A percentile compares a stretch with the other conserved stretches of the same genome.
phyloP scores from a whole-genome alignment of 2,888 invertebrate genomes.

The Parochlus steinenii region DNA sequence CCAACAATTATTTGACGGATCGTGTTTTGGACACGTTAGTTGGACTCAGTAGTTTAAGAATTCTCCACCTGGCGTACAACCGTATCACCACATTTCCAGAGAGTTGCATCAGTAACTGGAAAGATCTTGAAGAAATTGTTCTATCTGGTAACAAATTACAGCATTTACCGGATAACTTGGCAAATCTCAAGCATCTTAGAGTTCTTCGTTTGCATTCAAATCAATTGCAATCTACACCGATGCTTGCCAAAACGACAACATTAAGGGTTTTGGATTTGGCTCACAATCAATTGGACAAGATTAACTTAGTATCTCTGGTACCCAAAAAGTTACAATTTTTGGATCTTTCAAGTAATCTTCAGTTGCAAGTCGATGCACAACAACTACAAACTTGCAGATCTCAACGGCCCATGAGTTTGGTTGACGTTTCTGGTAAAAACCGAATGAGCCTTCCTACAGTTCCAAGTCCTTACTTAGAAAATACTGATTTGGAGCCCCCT shows the following conservation, averaged over 20 bases:
- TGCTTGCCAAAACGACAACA: conserved; percentile 54
- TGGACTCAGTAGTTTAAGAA: conserved; percentile 44
- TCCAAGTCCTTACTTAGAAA: conserved; percentile 33
- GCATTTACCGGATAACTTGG: conserved; percentile 58
- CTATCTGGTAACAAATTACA: conserved; percentile 66
- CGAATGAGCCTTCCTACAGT: conserved; percentile 44
- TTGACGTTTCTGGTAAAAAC: conserved; percentile 72
- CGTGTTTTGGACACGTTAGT: conserved; percentile 47
- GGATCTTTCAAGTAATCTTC: conserved; percentile 68
- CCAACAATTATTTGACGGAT: conserved; percentile 61
- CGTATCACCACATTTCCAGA: conserved; percentile 56
- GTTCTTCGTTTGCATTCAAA: conserved; percentile 72
- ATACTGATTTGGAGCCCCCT: conserved; percentile 44
- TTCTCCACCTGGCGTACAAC: conserved; percentile 64
- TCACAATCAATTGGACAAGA: conserved; percentile 66
- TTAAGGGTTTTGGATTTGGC: conserved; percentile 69
- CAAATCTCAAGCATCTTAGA: conserved; percentile 49
- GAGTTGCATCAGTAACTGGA: conserved; percentile 57
- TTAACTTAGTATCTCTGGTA: conserved; percentile 57
- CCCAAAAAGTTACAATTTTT: conserved; percentile 70
- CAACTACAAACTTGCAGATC: conserved; percentile 66
- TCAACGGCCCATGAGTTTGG: conserved; percentile 62
- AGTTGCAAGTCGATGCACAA: conserved; percentile 65
- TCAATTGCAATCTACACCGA: conserved; percentile 54
- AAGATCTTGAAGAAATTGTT: conserved; percentile 63